Evolutionary conservation across 1,140 invertebrate genomes (phyloP).

Genomic region (Panagrolaimus sp.): DNA sequence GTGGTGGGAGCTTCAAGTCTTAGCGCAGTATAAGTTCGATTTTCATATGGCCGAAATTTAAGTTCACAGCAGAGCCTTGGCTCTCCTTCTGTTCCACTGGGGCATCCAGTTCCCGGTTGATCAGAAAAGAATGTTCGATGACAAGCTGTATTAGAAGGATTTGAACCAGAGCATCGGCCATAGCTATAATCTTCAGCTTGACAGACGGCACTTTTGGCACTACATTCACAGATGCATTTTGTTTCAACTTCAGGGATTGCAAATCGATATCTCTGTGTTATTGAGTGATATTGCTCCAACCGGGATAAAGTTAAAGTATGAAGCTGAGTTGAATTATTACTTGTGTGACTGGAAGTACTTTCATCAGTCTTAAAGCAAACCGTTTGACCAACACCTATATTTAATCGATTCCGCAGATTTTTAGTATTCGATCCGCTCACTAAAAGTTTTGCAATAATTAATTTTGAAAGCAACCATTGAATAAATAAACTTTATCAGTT

Average conservation of each 20-base stretch:
- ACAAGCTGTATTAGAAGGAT: slow-evolving; percentile 15
- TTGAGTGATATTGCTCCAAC: slow-evolving; percentile 40
- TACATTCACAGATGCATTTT: slow-evolving; percentile 41
- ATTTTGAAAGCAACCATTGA: background rate
- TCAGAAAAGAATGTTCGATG: slow-evolving; percentile 30
- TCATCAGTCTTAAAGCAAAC: slow-evolving; percentile 30
- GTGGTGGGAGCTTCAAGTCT: slow-evolving; percentile 21
- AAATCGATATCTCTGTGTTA: slow-evolving; percentile 42
- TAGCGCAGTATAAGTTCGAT: slow-evolving; percentile 25
- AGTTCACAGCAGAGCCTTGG: slow-evolving; percentile 23
- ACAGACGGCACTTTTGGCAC: slow-evolving; percentile 25
- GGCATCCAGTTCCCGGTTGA: slow-evolving; percentile 23
- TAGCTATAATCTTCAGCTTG: slow-evolving; percentile 36
- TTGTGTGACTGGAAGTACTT: background rate
- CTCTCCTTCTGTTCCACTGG: background rate
- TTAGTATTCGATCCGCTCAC: slow-evolving; percentile 13
- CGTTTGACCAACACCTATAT: slow-evolving; percentile 35
- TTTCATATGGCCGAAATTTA: slow-evolving; percentile 26
- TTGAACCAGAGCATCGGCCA: slow-evolving; percentile 21
- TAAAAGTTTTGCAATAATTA: background rate
- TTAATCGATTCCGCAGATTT: slow-evolving; percentile 14
- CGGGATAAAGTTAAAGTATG: slow-evolving; percentile 34
- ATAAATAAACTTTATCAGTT: background rate
- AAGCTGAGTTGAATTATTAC: slow-evolving; percentile 19
- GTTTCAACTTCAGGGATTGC: slow-evolving; percentile 42